Percentiles rank a stretch among this genome's conserved stretches.
These are phyloP conservation scores for Caenorhabditis becei DNA, from an alignment of 2,888 invertebrate species.

Conservation along the genomic window DNA sequence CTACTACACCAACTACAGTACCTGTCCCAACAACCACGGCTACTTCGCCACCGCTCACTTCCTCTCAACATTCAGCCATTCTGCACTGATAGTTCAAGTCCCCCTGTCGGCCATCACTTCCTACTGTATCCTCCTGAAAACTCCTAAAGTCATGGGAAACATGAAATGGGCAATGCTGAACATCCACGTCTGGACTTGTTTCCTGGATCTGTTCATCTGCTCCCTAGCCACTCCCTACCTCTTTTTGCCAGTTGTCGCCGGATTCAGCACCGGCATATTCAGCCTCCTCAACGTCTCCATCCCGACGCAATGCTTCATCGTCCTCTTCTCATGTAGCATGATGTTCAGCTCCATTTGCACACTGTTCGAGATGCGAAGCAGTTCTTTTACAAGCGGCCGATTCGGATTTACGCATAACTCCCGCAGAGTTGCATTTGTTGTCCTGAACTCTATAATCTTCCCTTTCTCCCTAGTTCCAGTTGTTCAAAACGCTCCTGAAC, in stretches of 20 bases:
- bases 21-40: neutral
- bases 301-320: neutral
- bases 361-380: neutral
- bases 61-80: neutral
- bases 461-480: neutral
- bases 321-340: neutral
- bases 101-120: neutral
- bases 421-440: neutral
- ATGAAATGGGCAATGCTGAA: neutral
- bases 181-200: neutral
- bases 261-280: neutral
- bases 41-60: neutral
- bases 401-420: neutral
- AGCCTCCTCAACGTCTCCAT: neutral
- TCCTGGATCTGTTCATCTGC: neutral
- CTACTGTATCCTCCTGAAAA: neutral
- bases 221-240: too few relatives aligned
- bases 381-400: neutral
- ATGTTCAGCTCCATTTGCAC: neutral
- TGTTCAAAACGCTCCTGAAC: neutral
- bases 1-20: neutral
- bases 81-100: neutral
- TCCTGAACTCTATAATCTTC: neutral
- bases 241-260: neutral
- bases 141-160: neutral